Evolutionary conservation across 2,888 invertebrate species (phyloP), one percentile per base, ranked within the genome.

Genomic region (Phortica okadai): DNA sequence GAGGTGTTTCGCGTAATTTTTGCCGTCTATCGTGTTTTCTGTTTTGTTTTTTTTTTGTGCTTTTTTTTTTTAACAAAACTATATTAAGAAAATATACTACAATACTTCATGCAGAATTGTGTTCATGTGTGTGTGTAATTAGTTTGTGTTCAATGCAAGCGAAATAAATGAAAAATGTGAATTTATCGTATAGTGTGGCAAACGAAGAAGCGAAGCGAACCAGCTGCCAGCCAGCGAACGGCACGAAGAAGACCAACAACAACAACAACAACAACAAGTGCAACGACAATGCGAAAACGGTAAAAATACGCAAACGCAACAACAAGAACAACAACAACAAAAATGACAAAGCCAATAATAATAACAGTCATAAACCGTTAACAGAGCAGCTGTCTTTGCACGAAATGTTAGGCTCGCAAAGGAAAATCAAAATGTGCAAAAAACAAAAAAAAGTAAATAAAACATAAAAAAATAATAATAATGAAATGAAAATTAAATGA

Each of bases 341-440:
- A 11, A 50, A 50, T 14, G 14, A 50, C 14, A 78, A 25, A 72
- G 76, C 14, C 67, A 79, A 76, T 76, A 82, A 79, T 77, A 80
- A 81, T 74, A 78, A 78, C 80, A 84, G 80, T 67, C 16, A 73
- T 1, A n/a, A 56, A 41, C 54, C 14, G 10, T 50, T 50, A 50
- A 50, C 50, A 8, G 50, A 73, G 56, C 73, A 42, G 73, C 73
- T 41, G 73, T 56, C 33, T 33, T 33, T 33, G 33, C 33, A 21
- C 21, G 21, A 21, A 21, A 21, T 25, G 73, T 33, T 42, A 45
- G 74, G 74, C 78, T 42, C 21, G 74, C 77, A 33, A 75, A 75
- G 75, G 77, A 79, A 86, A 87, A 86, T 76, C 33, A 41, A 73
- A 59, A 14, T 4, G 33, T 50, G 50, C 21, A 58, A 78, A 77